These are phyloP conservation scores for Girardinichthys multiradiatus DNA, from an alignment of 2,113 vertebrate genomes.

Conservation along the genomic window DNA sequence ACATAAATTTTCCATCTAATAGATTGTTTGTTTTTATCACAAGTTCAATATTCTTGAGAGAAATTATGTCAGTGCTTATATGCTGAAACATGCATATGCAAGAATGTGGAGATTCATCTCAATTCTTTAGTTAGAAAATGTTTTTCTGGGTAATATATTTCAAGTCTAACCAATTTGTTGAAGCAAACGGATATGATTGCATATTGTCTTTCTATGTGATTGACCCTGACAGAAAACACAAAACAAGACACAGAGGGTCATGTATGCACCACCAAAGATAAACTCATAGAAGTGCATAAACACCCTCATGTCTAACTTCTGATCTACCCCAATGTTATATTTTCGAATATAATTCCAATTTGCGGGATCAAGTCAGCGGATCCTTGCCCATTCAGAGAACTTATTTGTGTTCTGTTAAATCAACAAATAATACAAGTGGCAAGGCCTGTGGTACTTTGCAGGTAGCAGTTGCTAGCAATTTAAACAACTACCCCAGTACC, in stretches of 20 bases:
- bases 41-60: no score
- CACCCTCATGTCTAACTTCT: constrained; percentile 6
- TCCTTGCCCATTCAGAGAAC: constrained; percentile 21
- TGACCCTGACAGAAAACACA: constrained; percentile 3
- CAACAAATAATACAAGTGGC: constrained; percentile 31
- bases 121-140: constrained; percentile 3
- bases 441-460: constrained; percentile 4
- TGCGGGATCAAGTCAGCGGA: constrained; percentile 20
- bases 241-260: constrained; percentile 28
- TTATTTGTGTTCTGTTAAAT: constrained; percentile 7
- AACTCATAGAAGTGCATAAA: constrained; percentile 2
- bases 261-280: constrained; percentile 15
- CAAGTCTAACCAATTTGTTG: constrained; percentile 15
- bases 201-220: background rate
- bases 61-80: background rate
- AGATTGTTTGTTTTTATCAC: no score
- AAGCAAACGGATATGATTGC: background rate
- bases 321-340: background rate
- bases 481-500: constrained; percentile 17
- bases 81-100: background rate
- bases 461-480: constrained; percentile 43
- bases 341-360: constrained; percentile 20
- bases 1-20: no score
- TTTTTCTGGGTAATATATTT: background rate
- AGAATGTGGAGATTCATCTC: background rate